Evolutionary conservation across 2,113 vertebrate genomes (phyloP).

Genomic region (Butastur rufipennis): DNA sequence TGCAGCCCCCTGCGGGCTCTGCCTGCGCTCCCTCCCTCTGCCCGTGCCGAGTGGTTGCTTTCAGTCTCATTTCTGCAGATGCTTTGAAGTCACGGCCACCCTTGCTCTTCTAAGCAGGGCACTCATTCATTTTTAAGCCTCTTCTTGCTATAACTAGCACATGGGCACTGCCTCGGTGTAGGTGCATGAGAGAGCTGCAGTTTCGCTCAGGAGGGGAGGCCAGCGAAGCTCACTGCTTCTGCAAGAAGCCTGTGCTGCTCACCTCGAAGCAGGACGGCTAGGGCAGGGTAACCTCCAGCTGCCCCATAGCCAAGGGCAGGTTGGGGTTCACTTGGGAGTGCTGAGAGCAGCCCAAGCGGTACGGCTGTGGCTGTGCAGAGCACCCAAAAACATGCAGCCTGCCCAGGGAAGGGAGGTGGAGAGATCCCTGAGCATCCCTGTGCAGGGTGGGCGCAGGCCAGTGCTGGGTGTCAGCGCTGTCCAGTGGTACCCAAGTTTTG

Average conservation of each 20-base stretch:
- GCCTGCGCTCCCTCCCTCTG: neutral
- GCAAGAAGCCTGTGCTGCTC: neutral
- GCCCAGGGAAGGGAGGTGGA: neutral
- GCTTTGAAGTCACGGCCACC: neutral
- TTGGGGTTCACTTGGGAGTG: neutral
- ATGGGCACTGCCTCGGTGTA: neutral
- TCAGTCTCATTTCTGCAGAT: neutral
- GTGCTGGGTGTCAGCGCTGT: neutral
- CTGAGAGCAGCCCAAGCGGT: neutral
- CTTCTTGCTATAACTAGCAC: neutral
- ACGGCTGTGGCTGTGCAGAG: neutral
- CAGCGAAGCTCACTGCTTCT: neutral
- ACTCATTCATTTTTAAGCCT: neutral
- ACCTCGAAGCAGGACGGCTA: accelerated
- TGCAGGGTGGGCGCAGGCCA: neutral
- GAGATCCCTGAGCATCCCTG: neutral
- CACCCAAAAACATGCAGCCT: neutral
- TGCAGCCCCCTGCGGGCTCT: neutral
- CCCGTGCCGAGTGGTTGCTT: neutral
- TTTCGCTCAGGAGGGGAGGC: neutral
- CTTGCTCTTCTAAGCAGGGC: neutral
- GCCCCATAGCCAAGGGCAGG: neutral
- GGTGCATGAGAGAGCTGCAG: neutral
- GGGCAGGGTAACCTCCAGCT: neutral
- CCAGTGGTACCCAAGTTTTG: neutral